Evolutionary conservation across 2,888 invertebrate genomes (phyloP), one percentile per base, ranked within the genome.

Genomic region (Heliconius aoede): DNA sequence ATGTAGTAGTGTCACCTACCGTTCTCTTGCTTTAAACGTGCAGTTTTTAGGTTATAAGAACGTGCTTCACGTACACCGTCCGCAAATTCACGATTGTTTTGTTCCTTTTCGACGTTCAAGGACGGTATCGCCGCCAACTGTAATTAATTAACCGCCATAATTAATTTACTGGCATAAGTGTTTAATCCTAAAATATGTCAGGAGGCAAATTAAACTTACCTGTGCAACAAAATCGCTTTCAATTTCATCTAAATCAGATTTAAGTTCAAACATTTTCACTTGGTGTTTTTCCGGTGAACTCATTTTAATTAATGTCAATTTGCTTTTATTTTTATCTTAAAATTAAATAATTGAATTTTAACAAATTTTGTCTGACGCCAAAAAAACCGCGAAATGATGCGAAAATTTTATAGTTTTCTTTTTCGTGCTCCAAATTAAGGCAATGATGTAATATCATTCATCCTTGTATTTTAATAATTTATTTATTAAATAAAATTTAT

Each of bases 221-320:
- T 92, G 92, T 26, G 83, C 80, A 30, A 89, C 81, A 74, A 93
- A 84, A 65, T 87, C 86, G 80, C 90, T 87, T 85, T 86, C 89
- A 77, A 92, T 90, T 83, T 90, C 87, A 82, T 91, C 87, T 72
- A 93, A 89, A 85, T 88, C 88, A 0, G 85, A 87, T 82, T 93
- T 92, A 2, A 92, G 80, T 74, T 92, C 83, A 83, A 89, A 92
- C 84, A 92, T 92, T 86, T 89, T 86, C 72, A 91, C 82, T 86
- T 93, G 92, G 81, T 91, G 92, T 77, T 46, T 24, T 58, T 58
- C 88, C 5, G 89, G 89, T 28, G 88, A 86, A 83, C 87, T 88
- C 93, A 93, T 93, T 80, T 80, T 90, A 9, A n/a, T 7, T 15
- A 24, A 40, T 36, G 3, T 32, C 36, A 36, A 36, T 24, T 13